Conservation (phyloP, 2,113 vertebrate genomes). For the Pollimyrus isidori region DNA sequence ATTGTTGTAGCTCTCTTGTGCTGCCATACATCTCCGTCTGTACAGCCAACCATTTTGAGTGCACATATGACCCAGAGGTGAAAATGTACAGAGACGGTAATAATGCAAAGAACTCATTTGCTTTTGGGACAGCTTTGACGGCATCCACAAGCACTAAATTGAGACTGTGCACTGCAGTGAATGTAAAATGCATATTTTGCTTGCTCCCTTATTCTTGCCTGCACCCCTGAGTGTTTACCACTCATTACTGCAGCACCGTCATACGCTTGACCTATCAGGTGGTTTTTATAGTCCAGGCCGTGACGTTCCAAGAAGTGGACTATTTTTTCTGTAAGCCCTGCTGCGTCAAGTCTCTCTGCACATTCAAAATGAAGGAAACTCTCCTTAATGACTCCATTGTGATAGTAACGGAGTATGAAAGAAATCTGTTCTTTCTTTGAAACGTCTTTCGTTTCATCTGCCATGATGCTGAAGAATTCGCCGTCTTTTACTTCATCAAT, state of each 20-base stretch:
- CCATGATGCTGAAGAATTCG: too few species aligned
- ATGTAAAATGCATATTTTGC: not conserved
- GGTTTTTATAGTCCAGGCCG: not conserved
- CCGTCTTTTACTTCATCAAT: too few species aligned
- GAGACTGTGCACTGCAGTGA: not conserved
- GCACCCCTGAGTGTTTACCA: conserved; percentile 6
- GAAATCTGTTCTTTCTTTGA: conserved; percentile 24
- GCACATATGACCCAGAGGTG: conserved; percentile 17
- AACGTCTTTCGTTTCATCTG: too few species aligned
- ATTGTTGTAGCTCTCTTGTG: conserved; percentile 8
- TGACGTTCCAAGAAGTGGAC: conserved; percentile 17
- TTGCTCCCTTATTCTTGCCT: not conserved
- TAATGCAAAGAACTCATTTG: conserved; percentile 4
- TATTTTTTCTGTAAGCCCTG: conserved; percentile 14
- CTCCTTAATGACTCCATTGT: conserved; percentile 19
- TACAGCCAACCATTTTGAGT: conserved; percentile 8
- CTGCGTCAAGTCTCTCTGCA: conserved; percentile 21
- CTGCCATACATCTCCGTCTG: not conserved
- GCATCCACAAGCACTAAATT: conserved; percentile 9
- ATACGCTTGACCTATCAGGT: conserved; percentile 13
- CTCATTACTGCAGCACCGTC: not conserved
- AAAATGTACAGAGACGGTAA: conserved; percentile 5
- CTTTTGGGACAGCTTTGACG: conserved; percentile 8
- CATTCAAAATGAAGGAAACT: conserved; percentile 20
- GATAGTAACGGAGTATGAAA: conserved; percentile 18